Evolutionary conservation across 2,797 vertebrate species (phyloP).

Genomic region (Masticophis lateralis): DNA sequence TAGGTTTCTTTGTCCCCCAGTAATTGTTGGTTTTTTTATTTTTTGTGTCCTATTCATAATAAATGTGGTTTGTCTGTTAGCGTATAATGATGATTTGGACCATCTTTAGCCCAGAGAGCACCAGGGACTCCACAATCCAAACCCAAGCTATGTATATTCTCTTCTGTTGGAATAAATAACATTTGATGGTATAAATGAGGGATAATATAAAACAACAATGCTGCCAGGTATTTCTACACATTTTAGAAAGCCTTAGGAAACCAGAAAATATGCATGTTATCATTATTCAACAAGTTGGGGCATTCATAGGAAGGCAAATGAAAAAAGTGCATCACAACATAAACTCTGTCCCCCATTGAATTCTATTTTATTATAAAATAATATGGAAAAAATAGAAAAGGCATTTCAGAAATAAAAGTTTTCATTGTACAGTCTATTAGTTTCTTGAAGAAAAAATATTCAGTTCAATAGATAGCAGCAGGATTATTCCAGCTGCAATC

Average conservation of each 20-base stretch:
- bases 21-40: neutral
- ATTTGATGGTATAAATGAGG: neutral
- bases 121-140: neutral
- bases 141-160: neutral
- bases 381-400: too few relatives aligned
- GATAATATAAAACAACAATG: neutral
- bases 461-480: too few relatives aligned
- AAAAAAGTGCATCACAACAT: too few relatives aligned
- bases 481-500: too few relatives aligned
- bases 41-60: neutral
- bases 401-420: too few relatives aligned
- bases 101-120: neutral
- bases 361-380: too few relatives aligned
- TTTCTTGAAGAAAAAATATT: too few relatives aligned
- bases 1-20: neutral
- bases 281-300: too few relatives aligned
- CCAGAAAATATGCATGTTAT: neutral
- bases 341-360: too few relatives aligned
- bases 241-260: neutral
- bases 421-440: too few relatives aligned
- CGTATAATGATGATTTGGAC: neutral
- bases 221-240: neutral
- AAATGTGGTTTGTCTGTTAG: neutral
- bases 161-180: neutral
- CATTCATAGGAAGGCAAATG: too few relatives aligned